Conservation (phyloP, 2,797 vertebrate species). For the Apodemus agrarius region DNA sequence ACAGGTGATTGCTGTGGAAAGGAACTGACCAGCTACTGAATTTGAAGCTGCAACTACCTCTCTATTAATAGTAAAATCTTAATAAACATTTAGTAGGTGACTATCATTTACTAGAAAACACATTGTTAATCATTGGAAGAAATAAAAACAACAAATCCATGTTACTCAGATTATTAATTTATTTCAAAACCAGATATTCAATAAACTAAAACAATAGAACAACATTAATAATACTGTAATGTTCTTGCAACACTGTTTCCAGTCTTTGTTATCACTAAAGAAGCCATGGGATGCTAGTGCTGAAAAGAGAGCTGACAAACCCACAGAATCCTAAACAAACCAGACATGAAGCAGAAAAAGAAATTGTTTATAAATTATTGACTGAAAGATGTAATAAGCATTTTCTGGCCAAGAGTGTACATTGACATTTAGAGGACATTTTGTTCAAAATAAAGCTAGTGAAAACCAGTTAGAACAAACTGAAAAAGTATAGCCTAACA, state of each 20-base stretch:
- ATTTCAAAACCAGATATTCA: not conserved
- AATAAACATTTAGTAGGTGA: not conserved
- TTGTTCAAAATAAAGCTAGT: slow-evolving; percentile 42
- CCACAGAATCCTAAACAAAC: not conserved
- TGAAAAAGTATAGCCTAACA: slow-evolving; percentile 13
- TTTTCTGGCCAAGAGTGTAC: not conserved
- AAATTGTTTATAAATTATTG: slow-evolving; percentile 18
- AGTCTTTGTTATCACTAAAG: not conserved
- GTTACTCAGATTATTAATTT: not conserved
- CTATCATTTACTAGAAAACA: not conserved
- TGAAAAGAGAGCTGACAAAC: not conserved
- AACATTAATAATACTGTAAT: not conserved
- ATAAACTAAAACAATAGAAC: not conserved
- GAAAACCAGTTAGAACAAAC: slow-evolving; percentile 15
- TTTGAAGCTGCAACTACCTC: not conserved
- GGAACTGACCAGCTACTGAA: not conserved
- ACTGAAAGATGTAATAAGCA: not conserved
- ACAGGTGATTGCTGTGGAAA: not conserved
- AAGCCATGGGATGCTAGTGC: not conserved
- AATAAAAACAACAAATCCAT: not conserved
- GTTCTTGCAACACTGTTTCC: slow-evolving; percentile 3
- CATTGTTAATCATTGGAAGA: not conserved
- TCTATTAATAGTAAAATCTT: not conserved
- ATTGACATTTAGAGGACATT: not conserved
- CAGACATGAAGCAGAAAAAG: not conserved